Percentiles rank a stretch among this genome's conserved stretches.
phyloP scores from a whole-genome alignment of 2,888 invertebrate genomes.

The Zootermopsis nevadensis region DNA sequence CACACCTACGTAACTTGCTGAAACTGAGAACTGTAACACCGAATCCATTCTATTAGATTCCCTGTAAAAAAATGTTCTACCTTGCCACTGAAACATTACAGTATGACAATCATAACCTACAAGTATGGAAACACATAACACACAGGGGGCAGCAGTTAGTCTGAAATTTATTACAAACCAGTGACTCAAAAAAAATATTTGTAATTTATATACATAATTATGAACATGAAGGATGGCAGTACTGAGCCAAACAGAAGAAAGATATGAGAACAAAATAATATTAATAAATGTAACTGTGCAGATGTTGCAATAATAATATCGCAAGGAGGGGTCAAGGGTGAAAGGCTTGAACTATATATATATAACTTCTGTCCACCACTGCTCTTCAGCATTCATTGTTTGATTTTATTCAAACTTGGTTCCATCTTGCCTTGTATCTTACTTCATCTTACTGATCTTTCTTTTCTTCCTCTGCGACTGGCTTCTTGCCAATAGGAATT shows the following conservation, averaged over 20 bases:
- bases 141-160: slow-evolving; percentile 33
- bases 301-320: slow-evolving; percentile 13
- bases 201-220: slow-evolving; percentile 12
- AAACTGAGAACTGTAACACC: neutral
- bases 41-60: slow-evolving; percentile 1
- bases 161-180: slow-evolving; percentile 26
- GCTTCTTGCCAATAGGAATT: slow-evolving; percentile 88
- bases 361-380: slow-evolving; percentile 12
- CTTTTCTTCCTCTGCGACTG: slow-evolving; percentile 72
- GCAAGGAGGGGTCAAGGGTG: slow-evolving; percentile 15
- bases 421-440: slow-evolving; percentile 33
- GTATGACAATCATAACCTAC: slow-evolving; percentile 33
- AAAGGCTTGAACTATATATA: slow-evolving; percentile 6
- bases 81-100: slow-evolving; percentile 31
- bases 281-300: neutral
- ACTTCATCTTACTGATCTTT: slow-evolving; percentile 80
- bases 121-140: slow-evolving; percentile 35
- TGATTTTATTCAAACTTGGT: slow-evolving; percentile 40
- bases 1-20: no score
- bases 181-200: neutral
- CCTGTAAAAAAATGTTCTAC: neutral
- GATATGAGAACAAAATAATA: neutral
- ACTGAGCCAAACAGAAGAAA: slow-evolving; percentile 16
- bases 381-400: slow-evolving; percentile 26
- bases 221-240: slow-evolving; percentile 5